Percentiles rank a stretch among this genome's conserved stretches.
Evolutionary conservation across 2,888 invertebrate genomes (phyloP).

Genomic region (Antheraea assamensis): DNA sequence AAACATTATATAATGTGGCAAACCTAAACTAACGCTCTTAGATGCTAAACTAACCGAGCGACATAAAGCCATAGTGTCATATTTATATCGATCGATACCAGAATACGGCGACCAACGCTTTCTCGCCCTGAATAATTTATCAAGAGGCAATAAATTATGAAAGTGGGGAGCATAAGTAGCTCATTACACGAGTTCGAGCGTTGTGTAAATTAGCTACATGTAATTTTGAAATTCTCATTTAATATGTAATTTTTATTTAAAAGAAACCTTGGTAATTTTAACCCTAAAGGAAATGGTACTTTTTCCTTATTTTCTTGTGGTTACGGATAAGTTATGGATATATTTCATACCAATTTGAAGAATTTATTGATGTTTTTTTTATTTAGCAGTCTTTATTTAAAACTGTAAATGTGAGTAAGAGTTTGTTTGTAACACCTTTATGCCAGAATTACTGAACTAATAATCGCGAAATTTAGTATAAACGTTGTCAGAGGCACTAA

Average conservation of each 20-base stretch:
- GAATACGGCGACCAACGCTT: slow-evolving; percentile 16
- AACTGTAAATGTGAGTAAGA: too few relatives aligned
- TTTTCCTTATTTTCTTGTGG: neutral
- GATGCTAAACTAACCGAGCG: slow-evolving; percentile 10
- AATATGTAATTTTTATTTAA: neutral
- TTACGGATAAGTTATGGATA: too few relatives aligned
- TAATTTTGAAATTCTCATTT: slow-evolving; percentile 7
- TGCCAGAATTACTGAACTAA: too few relatives aligned
- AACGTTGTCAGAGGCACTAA: too few relatives aligned
- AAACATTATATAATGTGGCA: slow-evolving; percentile 3
- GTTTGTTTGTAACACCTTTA: too few relatives aligned
- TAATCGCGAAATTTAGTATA: too few relatives aligned
- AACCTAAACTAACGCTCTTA: slow-evolving; percentile 8
- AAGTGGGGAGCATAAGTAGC: slow-evolving; percentile 24
- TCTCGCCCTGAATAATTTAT: slow-evolving; percentile 24
- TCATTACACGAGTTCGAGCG: slow-evolving; percentile 22
- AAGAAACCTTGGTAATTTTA: neutral
- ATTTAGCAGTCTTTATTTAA: too few relatives aligned
- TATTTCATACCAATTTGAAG: too few relatives aligned
- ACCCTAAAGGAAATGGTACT: neutral
- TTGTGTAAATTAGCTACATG: slow-evolving; percentile 10
- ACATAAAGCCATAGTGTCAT: slow-evolving; percentile 17
- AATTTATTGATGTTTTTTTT: too few relatives aligned
- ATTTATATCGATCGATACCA: slow-evolving; percentile 20
- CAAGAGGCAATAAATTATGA: slow-evolving; percentile 25